A percentile compares a stretch with the other conserved stretches of the same genome.
phyloP scores from a whole-genome alignment of 2,888 invertebrate species.

The Caradrina kadenii region DNA sequence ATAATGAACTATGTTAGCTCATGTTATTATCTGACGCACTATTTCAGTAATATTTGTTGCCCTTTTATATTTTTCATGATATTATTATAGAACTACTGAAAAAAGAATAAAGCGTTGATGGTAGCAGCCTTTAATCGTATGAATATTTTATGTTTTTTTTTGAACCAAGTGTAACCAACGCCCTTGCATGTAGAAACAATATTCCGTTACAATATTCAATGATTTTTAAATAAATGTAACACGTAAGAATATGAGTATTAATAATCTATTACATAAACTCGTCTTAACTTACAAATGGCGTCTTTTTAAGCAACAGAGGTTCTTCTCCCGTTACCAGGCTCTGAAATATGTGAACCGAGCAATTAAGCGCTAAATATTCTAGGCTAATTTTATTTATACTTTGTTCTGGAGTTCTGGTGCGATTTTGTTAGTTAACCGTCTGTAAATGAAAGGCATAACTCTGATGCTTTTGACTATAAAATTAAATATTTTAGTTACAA shows the following conservation, averaged over 20 bases:
- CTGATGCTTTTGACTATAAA: conserved; percentile 53
- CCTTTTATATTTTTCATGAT: background rate
- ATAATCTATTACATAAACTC: conserved; percentile 13
- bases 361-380: conserved; percentile 43
- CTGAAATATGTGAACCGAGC: conserved; percentile 37
- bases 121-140: too few relatives aligned
- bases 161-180: too few relatives aligned
- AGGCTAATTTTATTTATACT: conserved; percentile 54
- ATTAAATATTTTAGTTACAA: conserved; percentile 55
- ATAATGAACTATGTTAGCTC: background rate
- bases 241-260: conserved; percentile 4
- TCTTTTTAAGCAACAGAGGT: conserved; percentile 28
- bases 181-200: too few relatives aligned
- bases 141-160: too few relatives aligned
- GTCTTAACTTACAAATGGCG: conserved; percentile 37
- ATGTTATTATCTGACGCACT: background rate
- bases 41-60: background rate
- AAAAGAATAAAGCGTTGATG: too few relatives aligned
- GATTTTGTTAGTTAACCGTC: conserved; percentile 55
- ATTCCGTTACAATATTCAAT: too few relatives aligned
- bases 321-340: conserved; percentile 17
- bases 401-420: conserved; percentile 48
- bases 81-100: background rate
- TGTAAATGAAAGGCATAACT: conserved; percentile 55
- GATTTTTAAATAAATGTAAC: too few relatives aligned